Conservation (phyloP, 1,140 invertebrate genomes). For the Metopolophium dirhodum region DNA sequence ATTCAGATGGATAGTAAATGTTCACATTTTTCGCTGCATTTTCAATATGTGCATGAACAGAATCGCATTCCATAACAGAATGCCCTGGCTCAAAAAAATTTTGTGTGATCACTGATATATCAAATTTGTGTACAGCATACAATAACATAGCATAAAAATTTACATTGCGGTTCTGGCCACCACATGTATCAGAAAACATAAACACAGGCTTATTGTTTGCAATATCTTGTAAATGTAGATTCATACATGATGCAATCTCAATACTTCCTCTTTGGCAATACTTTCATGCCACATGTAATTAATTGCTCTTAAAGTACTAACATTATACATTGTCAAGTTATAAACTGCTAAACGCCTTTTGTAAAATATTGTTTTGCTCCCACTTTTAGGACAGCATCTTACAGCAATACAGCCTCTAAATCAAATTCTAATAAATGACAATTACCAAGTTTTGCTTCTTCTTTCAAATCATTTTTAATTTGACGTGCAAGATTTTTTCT, state of each 20-base stretch:
- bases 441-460: background rate
- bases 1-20: background rate
- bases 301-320: no score
- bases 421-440: conserved; percentile 3
- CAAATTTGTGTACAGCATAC: background rate
- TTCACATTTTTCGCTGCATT: background rate
- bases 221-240: no score
- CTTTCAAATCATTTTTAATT: background rate
- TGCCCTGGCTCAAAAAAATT: background rate
- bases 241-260: no score
- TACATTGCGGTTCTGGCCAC: background rate
- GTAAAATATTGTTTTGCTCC: background rate
- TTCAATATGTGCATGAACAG: background rate
- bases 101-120: background rate
- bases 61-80: background rate
- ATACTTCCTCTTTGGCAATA: no score
- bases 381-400: background rate
- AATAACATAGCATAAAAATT: background rate
- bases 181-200: no score
- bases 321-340: background rate
- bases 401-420: background rate
- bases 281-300: no score
- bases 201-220: no score
- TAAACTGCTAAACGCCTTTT: background rate
- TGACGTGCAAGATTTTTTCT: background rate